Evolutionary conservation across 2,888 invertebrate species (phyloP), one percentile per base, ranked within the genome.

Genomic region (Apotomis capreana): DNA sequence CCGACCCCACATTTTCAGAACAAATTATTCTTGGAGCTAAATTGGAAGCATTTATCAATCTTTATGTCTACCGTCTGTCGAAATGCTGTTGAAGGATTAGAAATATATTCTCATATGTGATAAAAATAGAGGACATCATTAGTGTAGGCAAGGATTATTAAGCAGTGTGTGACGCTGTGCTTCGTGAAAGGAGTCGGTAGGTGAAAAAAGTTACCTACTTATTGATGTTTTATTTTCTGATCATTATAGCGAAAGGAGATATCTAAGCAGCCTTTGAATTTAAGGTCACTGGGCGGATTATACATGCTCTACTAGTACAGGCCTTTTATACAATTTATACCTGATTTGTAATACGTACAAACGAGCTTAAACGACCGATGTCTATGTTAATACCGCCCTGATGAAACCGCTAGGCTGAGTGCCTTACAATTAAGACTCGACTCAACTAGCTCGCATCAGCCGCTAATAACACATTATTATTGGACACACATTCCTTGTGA

Each of bases 401-500:
- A 57, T 65, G 57, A 65, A n/a, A 57, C 65, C 65, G 57, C 57
- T 65, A 46, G 15, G 15, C 54, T 46, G 44, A 65, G 44, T 65
- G 46, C 55, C 55, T 26, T 36, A 65, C 55, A 57, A 65, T 65
- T 65, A 65, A 57, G 55, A 46, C 9, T 8, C 57, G 55, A 46
- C 9, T 8, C 57, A 46, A 36, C 55, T 55, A 65, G 57, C 65
- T 65, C 65, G 55, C 55, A 65, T 55, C 46, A 26, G 55, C 65
- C 9, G 37, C 58, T 58, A 58, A 57, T 65, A 65, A 65, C 46
- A 65, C 57, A 65, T 65, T 59, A 67, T 58, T 46, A 51, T 54
- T 15, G n/a, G 37, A 58, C 37, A 58, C 65, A 71, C 63, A 63
- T 68, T 62, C 67, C 61, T 61, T 71, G 49, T 57, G 71, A 68